Conservation (phyloP, 2,797 vertebrate genomes). For the Myoxocephalus aenaeus region DNA sequence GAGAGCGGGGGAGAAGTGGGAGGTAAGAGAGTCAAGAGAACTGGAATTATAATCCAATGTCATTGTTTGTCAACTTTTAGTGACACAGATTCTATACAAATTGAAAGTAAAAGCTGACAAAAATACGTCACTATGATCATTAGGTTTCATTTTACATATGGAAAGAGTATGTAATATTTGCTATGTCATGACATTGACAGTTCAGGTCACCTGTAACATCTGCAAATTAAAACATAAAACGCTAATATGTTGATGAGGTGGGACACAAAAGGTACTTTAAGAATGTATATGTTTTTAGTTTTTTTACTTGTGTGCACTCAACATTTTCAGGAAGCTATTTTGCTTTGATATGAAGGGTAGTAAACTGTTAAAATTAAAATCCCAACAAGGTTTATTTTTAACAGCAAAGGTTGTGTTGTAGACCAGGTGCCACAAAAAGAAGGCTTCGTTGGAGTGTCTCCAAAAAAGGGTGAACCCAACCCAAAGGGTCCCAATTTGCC, state of each 20-base stretch:
- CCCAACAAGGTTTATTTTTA: too few species aligned
- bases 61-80: too few species aligned
- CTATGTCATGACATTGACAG: neutral
- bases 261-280: neutral
- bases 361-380: neutral
- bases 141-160: neutral
- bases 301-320: neutral
- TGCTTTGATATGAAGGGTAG: neutral
- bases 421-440: neutral
- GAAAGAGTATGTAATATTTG: neutral
- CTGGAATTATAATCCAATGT: neutral
- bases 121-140: neutral
- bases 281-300: neutral
- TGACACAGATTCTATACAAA: neutral
- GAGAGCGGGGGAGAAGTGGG: slow-evolving; percentile 85
- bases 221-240: neutral
- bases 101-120: neutral
- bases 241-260: neutral
- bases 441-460: neutral
- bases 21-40: slow-evolving; percentile 70
- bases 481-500: neutral
- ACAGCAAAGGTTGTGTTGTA: neutral
- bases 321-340: neutral
- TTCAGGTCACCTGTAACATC: too few species aligned
- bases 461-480: neutral